A percentile compares a stretch with the other conserved stretches of the same genome.
Evolutionary conservation across 1,140 invertebrate species (phyloP).

Genomic region (Vanessa atalanta): DNA sequence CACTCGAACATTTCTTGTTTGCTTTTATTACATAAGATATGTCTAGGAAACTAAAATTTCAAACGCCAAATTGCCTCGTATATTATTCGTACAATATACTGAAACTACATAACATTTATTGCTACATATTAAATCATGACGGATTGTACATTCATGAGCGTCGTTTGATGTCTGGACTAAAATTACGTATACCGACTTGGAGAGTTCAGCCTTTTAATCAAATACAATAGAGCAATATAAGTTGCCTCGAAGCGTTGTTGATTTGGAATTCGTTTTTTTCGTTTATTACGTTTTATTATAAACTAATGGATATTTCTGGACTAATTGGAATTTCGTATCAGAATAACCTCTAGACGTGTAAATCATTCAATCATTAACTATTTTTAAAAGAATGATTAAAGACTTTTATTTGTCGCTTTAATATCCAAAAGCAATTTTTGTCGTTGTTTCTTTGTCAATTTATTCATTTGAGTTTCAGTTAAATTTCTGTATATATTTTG

Average conservation of each 20-base stretch:
- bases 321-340: too few relatives aligned
- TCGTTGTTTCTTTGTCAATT: too few relatives aligned
- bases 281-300: background rate
- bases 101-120: slow-evolving; percentile 1
- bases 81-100: background rate
- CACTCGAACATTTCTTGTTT: background rate
- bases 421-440: too few relatives aligned
- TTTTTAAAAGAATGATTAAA: too few relatives aligned
- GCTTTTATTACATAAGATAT: background rate
- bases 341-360: too few relatives aligned
- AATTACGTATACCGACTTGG: background rate
- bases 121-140: background rate
- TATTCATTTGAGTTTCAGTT: too few relatives aligned
- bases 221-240: background rate
- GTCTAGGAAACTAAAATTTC: background rate
- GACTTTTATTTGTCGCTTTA: too few relatives aligned
- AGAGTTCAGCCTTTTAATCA: slow-evolving; percentile 1
- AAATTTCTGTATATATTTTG: too few relatives aligned
- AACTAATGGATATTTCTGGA: too few relatives aligned
- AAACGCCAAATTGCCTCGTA: background rate
- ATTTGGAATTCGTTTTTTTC: background rate
- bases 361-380: too few relatives aligned
- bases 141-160: background rate
- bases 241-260: background rate
- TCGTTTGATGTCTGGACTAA: slow-evolving; percentile 1